A percentile compares a stretch with the other conserved stretches of the same genome.
These are phyloP conservation scores for Chrysoperla carnea DNA, from an alignment of 1,140 invertebrate genomes.

Conservation along the genomic window DNA sequence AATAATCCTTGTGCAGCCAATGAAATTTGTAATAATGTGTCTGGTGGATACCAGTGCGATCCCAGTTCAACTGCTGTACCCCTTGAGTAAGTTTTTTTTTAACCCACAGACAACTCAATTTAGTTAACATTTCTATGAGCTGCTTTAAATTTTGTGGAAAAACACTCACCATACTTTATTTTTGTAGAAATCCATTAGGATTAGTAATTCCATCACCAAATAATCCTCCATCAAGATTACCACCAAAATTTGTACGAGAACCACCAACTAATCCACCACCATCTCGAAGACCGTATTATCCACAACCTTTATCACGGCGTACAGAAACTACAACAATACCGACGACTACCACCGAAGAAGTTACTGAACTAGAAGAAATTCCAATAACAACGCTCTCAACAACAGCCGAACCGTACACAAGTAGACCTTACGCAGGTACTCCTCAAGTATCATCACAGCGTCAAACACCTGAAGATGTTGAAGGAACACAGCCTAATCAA, in stretches of 20 bases:
- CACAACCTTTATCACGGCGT: no score
- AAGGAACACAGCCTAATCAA: no score
- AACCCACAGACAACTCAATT: slow-evolving; percentile 28
- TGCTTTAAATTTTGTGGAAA: slow-evolving; percentile 21
- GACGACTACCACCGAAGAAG: no score
- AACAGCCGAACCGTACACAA: neutral
- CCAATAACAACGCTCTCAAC: neutral
- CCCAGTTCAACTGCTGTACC: slow-evolving; percentile 28
- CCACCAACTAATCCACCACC: neutral
- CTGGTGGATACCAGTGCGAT: slow-evolving; percentile 51
- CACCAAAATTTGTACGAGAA: neutral
- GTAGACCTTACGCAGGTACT: neutral
- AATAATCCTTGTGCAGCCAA: slow-evolving; percentile 40
- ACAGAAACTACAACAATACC: no score
- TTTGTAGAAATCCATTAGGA: neutral
- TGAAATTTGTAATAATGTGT: slow-evolving; percentile 49
- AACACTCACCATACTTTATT: slow-evolving; percentile 15
- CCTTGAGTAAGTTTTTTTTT: no score
- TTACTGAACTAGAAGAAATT: no score
- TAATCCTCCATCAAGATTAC: slow-evolving; percentile 14
- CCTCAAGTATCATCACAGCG: no score
- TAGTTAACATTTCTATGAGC: slow-evolving; percentile 11
- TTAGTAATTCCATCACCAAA: slow-evolving; percentile 23
- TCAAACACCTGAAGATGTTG: no score
- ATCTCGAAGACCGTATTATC: neutral